These are phyloP conservation scores for Spisula subtruncata DNA, from an alignment of 2,888 invertebrate species.

Conservation along the genomic window DNA sequence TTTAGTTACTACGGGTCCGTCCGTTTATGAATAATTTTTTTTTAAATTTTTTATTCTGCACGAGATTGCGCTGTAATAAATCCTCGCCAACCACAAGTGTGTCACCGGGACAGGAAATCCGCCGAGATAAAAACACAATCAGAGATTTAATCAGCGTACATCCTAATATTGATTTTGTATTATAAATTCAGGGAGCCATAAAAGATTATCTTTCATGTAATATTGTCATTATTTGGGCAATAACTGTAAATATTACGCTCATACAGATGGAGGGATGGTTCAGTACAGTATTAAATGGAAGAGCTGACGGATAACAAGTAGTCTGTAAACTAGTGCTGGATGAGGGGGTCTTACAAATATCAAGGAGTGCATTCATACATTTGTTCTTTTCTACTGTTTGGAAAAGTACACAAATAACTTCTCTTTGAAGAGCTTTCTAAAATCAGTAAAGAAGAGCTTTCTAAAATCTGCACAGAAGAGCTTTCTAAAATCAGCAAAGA, in stretches of 20 bases:
- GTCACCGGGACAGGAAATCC: conserved; percentile 59
- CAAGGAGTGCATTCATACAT: background rate
- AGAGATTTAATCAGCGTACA: conserved; percentile 41
- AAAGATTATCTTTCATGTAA: conserved; percentile 29
- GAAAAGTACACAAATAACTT: no score
- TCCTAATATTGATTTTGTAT: conserved; percentile 58
- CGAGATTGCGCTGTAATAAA: background rate
- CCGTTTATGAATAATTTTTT: background rate
- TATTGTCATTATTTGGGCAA: conserved; percentile 3
- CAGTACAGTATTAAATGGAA: background rate
- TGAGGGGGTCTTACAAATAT: no score
- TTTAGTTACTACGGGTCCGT: conserved; percentile 3
- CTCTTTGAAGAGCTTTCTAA: no score
- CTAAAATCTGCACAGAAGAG: no score
- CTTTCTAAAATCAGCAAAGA: background rate
- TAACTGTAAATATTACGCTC: conserved; percentile 2
- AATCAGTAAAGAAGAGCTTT: no score
- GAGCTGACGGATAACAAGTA: background rate
- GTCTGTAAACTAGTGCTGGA: background rate
- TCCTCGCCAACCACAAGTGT: conserved; percentile 30
- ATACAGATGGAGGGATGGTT: background rate
- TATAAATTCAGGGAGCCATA: conserved; percentile 20
- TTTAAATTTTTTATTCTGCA: conserved; percentile 12
- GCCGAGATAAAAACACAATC: conserved; percentile 46
- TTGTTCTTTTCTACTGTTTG: background rate